Base-by-base conservation (phyloP, 1,140 invertebrate species). In the Meloidogyne floridensis region DNA sequence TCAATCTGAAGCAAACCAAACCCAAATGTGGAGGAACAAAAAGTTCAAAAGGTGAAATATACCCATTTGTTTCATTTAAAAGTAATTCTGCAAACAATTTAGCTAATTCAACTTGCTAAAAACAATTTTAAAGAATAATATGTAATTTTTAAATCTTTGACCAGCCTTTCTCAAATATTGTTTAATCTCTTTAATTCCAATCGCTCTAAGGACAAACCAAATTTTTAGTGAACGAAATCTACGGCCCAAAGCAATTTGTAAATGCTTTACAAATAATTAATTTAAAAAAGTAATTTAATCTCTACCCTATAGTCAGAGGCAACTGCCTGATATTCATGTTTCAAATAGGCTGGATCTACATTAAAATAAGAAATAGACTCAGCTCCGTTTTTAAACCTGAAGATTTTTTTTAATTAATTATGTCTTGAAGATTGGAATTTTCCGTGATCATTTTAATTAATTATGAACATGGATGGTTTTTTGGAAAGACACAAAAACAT, bases 311-410 rank as follows among this genome's bases (percentile, higher is more conserved):
- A 93, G 86, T 93, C 92, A 15, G 91, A 90, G 65, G 92, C 91
- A 42, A 84, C 70, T 7, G 90, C 90, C 81, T 92, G 90, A 84
- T 92, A 88, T n/a, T 92, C 94, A 89, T 97, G 94, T 90, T 95
- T 95, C 72, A 97, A 90, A 84, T 98, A 98, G 0, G 98, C 91
- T 0, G 96, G 96, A 91, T 98, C 96, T 0, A 99, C 95, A 87
- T 96, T 97, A 91, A 98, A 98, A 0, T 96, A 95, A 76, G 90
- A 90, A 87, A 88, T 93, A 89, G 93, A 81, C 69, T 92, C 84
- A 7, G 84, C 82, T 53, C 89, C 90, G 79, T 91, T 95, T 93
- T 73, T 92, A 43, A 93, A 89, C 82, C 82, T 83, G 9, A 81
- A 81, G 65, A 18, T n/a, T 53, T 42, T 42, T 59, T 42, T 59